Base-by-base conservation (phyloP, 2,888 invertebrate species). In the Rhopalosiphum nymphaeae region DNA sequence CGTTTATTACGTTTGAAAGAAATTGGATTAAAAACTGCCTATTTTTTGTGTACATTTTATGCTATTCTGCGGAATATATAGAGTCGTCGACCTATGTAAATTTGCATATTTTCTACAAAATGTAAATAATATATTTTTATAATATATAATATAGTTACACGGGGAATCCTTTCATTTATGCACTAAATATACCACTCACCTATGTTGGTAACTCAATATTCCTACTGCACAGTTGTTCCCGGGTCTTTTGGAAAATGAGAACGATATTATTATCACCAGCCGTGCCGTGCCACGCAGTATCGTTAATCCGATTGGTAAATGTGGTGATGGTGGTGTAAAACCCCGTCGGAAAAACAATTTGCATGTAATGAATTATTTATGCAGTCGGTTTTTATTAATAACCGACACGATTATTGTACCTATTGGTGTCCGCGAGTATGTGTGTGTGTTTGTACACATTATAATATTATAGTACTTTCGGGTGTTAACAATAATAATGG, bases 331-430 rank as follows among this genome's bases (percentile, higher is more conserved):
- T 13, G 89, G 56, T 56, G 56, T 56, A 89, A 56, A 56, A 56
- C 53, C 88, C 56, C 36, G 88, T 53, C 36, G 88, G 88, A 36
- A 88, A 88, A 36, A 36, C 88, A 53, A 88, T 88, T 88, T 53
- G 56, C 53, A 88, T 56, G 13, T 53, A 46, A 89, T 42, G 56
- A 89, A 89, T 89, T 56, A 42, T 56, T 49, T 56, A 25, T 36
- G 11, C 26, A 42, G 89, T 89, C 42, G 26, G 42, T 56, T 56
- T 56, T 89, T 56, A 56, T 56, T 56, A 56, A 78, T 78, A 78
- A 53, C 88, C 88, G 36, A 53, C 25, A n/a, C 36, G 53, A 88
- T 88, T 88, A 56, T 56, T 56, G 89, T 42, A 44, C 44, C 11
- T 42, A 89, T 42, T 5, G 53, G 56, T 11, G 53, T 42, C 44